phyloP scores from a whole-genome alignment of 2,888 invertebrate species.

The Cephus nigrinus region DNA sequence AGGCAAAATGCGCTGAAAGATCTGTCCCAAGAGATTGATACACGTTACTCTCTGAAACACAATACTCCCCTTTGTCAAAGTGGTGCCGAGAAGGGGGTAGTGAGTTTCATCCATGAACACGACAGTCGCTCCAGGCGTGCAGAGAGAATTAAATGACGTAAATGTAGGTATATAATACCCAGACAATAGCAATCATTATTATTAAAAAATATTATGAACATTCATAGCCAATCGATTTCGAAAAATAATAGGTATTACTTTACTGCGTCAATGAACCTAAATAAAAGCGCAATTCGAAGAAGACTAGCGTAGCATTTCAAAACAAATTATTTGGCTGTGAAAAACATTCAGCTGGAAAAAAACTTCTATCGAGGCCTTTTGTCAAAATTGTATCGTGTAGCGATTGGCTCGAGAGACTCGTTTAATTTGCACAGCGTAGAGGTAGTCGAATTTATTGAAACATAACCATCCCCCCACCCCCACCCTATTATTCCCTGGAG shows the following conservation, averaged over 20 bases:
- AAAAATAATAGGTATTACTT: neutral
- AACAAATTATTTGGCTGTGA: neutral
- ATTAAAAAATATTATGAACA: neutral
- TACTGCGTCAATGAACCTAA: neutral
- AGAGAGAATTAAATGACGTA: neutral
- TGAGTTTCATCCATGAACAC: neutral
- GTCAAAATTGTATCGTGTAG: neutral
- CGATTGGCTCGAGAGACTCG: neutral
- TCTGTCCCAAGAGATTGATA: slow-evolving; percentile 5
- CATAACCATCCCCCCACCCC: slow-evolving; percentile 18
- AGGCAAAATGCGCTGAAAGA: neutral
- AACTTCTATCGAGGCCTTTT: neutral
- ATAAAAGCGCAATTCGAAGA: neutral
- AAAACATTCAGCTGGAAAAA: neutral
- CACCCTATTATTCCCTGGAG: slow-evolving; percentile 29
- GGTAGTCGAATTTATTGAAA: slow-evolving; percentile 37
- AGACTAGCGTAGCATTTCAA: neutral
- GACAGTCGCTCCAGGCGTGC: neutral
- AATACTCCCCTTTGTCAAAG: neutral
- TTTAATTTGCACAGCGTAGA: slow-evolving; percentile 32
- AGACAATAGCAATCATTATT: neutral
- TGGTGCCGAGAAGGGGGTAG: neutral
- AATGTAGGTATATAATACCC: neutral
- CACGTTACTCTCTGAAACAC: neutral
- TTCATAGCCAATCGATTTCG: neutral